Base-by-base conservation (phyloP, 1,140 invertebrate species). In the Drosophila elegans region DNA sequence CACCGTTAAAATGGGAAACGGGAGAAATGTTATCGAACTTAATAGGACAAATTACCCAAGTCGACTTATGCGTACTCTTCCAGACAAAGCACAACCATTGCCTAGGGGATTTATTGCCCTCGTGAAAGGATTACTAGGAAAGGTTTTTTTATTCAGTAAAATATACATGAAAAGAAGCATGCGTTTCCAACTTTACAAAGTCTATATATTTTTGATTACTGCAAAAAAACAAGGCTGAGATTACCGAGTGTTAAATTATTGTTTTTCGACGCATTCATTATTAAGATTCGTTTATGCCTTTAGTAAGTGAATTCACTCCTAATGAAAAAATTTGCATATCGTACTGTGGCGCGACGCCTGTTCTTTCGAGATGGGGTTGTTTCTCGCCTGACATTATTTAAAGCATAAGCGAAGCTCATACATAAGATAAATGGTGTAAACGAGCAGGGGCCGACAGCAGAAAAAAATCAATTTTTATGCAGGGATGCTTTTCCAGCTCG, bases 321-420 rank as follows among this genome's bases (percentile, higher is more conserved):
- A 75, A 75, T 83, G 80, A 69, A 83, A 59, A 67, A 76, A 76
- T 79, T 84, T 84, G 80, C 72, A 84, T 84, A 77, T 74, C 68
- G 74, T 57, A 63, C 61, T 42, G 55, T 61, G 41, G 9, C 44
- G 42, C 56, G 46, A 59, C 54, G 69, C 57, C 42, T 60, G 61
- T 52, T 49, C 5, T 39, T 42, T 38, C 46, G 80, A 78, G 80
- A 78, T 74, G 69, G 80, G 74, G 74, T 81, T 81, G 66, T 54
- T 72, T 79, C n/a, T 54, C 34, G 10, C 36, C 16, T 12, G 42
- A 56, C 21, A 45, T 46, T 27, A 45, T 52, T 44, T 52, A 16
- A 67, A 45, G 32, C 41, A 45, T 46, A 60, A 60, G 46, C 27
- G 42, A 27, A 53, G 67, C 39, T 44, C 16, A 45, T 9, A 21